Evolutionary conservation across 1,140 invertebrate species (phyloP).

Genomic region (Zaprionus nigranus): DNA sequence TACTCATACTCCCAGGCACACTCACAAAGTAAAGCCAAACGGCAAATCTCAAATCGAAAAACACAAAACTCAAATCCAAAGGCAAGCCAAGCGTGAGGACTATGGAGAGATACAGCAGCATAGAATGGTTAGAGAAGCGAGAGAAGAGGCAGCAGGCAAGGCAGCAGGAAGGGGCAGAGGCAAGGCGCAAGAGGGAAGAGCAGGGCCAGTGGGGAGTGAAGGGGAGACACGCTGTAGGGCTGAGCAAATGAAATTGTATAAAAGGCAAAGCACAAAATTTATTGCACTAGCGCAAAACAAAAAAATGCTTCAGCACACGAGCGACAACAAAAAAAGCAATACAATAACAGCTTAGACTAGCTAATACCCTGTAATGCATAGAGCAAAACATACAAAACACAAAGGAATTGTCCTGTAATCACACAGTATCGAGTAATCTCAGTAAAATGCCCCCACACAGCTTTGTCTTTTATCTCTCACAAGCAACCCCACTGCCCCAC

Average conservation of each 20-base stretch:
- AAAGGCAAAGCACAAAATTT: slow-evolving; percentile 80
- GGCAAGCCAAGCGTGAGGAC: slow-evolving; percentile 74
- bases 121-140: neutral
- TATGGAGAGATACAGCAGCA: slow-evolving; percentile 30
- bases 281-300: slow-evolving; percentile 71
- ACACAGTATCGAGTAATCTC: too few relatives aligned
- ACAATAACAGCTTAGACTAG: neutral
- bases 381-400: neutral
- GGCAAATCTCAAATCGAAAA: slow-evolving; percentile 78
- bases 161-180: slow-evolving; percentile 2
- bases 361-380: slow-evolving; percentile 15
- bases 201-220: neutral
- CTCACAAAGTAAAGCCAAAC: slow-evolving; percentile 58
- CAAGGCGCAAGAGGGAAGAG: neutral
- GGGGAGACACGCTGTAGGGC: slow-evolving; percentile 4
- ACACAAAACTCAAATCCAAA: slow-evolving; percentile 78
- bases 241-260: slow-evolving; percentile 81
- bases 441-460: too few relatives aligned
- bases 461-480: neutral
- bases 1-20: neutral
- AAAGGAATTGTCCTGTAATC: neutral
- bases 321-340: neutral
- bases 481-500: neutral
- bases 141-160: neutral
- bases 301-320: slow-evolving; percentile 58